Conservation (phyloP, 2,113 vertebrate genomes). For the Eidolon helvum region DNA sequence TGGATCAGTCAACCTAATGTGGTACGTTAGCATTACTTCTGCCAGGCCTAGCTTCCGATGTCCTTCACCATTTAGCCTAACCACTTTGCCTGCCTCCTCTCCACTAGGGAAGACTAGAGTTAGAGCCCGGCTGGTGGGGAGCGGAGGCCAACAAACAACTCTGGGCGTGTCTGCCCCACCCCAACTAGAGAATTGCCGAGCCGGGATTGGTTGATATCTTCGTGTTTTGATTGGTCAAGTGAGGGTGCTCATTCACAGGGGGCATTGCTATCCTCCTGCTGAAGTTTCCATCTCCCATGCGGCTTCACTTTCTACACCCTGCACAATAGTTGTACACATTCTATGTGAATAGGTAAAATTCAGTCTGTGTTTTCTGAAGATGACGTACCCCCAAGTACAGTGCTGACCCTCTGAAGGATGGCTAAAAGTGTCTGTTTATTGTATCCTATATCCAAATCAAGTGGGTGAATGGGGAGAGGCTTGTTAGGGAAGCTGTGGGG, state of each 20-base stretch:
- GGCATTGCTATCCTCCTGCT: accelerated
- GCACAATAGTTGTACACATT: neutral
- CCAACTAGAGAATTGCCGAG: neutral
- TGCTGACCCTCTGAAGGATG: neutral
- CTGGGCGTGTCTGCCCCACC: neutral
- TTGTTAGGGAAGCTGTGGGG: neutral
- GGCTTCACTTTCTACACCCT: neutral
- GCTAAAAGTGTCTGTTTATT: neutral
- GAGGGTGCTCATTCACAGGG: neutral
- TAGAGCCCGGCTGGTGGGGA: accelerated
- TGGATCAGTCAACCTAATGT: neutral
- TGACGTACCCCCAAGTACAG: neutral
- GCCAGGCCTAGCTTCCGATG: neutral
- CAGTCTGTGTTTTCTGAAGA: neutral
- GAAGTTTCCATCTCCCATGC: neutral
- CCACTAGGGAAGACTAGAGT: neutral
- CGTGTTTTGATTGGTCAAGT: conserved; percentile 36
- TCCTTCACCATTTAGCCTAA: neutral
- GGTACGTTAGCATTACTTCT: neutral
- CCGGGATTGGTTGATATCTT: conserved; percentile 43
- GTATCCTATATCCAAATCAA: neutral
- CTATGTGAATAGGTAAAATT: neutral
- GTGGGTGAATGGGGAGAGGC: neutral
- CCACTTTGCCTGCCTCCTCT: neutral
- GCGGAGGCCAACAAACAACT: neutral